Evolutionary conservation across 2,888 invertebrate species (phyloP), one percentile per base, ranked within the genome.

Genomic region (Caradrina clavipalpis): DNA sequence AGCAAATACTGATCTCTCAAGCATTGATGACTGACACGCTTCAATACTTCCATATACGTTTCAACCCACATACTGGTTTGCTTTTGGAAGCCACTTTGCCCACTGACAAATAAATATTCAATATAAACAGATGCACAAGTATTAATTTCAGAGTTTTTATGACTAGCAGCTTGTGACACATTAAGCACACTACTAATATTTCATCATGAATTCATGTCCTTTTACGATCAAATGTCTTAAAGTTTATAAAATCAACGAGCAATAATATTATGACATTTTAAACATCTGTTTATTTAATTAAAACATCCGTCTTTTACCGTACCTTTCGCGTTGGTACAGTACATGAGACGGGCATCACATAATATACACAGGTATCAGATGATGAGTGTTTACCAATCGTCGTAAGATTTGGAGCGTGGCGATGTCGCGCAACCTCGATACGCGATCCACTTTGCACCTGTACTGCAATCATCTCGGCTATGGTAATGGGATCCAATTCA

Each of bases 381-480:
- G 50, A 42, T 68, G 59, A 68, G 64, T 83, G 85, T 83, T 86
- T 86, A 80, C 83, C 77, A 81, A 84, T 83, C 82, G 69, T 35
- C 26, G 51, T 21, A 76, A 73, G 79, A 91, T 91, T 90, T 83
- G 91, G 92, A 92, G 88, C 92, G 86, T 88, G 82, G 82, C 89
- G 71, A 62, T 83, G 87, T 89, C 87, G 80, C 83, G 82, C 82
- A 86, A 82, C 90, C 89, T 85, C 87, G 85, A 84, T 90, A 87
- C 84, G 87, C 88, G 84, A 87, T 85, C 86, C 80, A 83, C 85
- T 87, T 81, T 31, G 68, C 74, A 72, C 76, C 74, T 82, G 76
- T 59, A 70, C 63, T 31, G 51, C 47, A 76, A 72, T 61, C 63
- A 49, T 80, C 76, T 73, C 60, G 68, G 56, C 61, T 80, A 62